Conservation (phyloP, 2,113 vertebrate species). For the Chrysemys picta region DNA sequence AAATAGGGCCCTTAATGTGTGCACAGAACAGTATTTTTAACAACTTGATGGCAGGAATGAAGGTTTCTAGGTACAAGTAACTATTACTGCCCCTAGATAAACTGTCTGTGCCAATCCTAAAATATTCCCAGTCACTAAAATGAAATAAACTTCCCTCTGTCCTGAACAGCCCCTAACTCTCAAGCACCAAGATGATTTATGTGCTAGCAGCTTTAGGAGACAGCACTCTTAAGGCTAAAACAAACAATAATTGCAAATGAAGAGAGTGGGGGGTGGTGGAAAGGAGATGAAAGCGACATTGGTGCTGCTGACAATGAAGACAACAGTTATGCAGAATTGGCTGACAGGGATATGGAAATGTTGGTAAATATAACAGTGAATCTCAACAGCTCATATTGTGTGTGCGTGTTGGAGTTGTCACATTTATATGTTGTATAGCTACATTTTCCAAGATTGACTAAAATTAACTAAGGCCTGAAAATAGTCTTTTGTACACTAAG, state of each 20-base stretch:
- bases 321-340: slow-evolving; percentile 77
- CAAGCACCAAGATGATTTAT: background rate
- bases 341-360: slow-evolving; percentile 78
- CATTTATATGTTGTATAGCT: slow-evolving; percentile 76
- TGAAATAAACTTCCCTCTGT: background rate
- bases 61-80: background rate
- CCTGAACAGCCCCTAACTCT: background rate
- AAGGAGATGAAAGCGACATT: slow-evolving; percentile 68
- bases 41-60: background rate
- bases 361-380: slow-evolving; percentile 80
- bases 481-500: slow-evolving; percentile 73
- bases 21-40: background rate
- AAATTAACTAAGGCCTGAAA: slow-evolving; percentile 79
- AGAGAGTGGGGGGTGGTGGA: background rate
- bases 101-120: background rate
- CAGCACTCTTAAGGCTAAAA: slow-evolving; percentile 29
- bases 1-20: rapidly evolving
- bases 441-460: slow-evolving; percentile 78
- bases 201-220: slow-evolving; percentile 11
- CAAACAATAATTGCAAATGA: slow-evolving; percentile 22
- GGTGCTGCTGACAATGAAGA: slow-evolving; percentile 75
- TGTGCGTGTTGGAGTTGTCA: slow-evolving; percentile 76
- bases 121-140: background rate
- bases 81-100: background rate
- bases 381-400: slow-evolving; percentile 79